phyloP scores from a whole-genome alignment of 2,797 vertebrate genomes.

The Vespertilio murinus region DNA sequence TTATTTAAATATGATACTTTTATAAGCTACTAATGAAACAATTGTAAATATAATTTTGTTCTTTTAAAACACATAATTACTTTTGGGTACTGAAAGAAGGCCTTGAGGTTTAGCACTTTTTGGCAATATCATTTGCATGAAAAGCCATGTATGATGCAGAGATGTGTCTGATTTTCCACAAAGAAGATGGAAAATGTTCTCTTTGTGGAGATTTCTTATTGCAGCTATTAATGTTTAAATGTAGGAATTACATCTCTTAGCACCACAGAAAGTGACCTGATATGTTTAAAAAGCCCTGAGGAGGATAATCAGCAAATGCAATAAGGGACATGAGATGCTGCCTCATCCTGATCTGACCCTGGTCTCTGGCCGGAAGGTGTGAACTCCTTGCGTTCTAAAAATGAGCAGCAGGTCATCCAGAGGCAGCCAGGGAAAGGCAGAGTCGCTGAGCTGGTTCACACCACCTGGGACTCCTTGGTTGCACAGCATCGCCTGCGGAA shows the following conservation, averaged over 20 bases:
- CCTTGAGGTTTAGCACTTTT: not conserved
- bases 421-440: not conserved
- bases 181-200: not conserved
- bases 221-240: not conserved
- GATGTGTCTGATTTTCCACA: not conserved
- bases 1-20: not conserved
- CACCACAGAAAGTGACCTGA: too few relatives aligned
- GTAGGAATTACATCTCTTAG: too few relatives aligned
- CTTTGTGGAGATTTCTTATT: not conserved
- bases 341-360: not conserved
- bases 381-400: too few relatives aligned
- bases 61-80: not conserved
- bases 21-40: not conserved
- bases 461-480: too few relatives aligned
- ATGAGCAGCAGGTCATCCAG: not conserved
- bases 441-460: too few relatives aligned
- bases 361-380: not conserved
- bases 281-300: not conserved
- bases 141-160: not conserved
- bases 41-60: not conserved
- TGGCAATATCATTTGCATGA: rapidly evolving
- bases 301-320: not conserved
- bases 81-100: not conserved
- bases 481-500: too few relatives aligned
- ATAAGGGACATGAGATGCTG: not conserved